phyloP scores from a whole-genome alignment of 1,140 invertebrate species.

The Hydropsyche tenuis region DNA sequence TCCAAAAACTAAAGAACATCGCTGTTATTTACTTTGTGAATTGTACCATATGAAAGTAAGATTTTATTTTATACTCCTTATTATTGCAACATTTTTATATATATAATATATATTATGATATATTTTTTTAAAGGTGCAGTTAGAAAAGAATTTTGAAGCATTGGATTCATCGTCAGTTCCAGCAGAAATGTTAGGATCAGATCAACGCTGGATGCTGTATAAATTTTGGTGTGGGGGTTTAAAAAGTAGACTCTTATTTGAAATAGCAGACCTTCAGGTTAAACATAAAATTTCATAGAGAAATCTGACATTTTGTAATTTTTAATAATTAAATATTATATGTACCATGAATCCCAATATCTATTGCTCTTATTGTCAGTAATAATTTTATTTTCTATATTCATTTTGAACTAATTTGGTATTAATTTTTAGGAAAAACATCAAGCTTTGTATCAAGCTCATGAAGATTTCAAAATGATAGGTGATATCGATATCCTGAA shows the following conservation, averaged over 20 bases:
- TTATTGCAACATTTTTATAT: too few species aligned
- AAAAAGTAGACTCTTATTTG: not conserved
- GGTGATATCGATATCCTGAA: constrained; percentile 55
- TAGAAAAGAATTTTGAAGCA: not conserved
- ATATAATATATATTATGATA: too few species aligned
- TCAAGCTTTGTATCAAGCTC: constrained; percentile 53
- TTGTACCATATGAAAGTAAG: too few species aligned
- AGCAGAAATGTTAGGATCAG: not conserved
- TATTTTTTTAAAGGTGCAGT: not conserved
- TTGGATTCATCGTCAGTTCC: not conserved
- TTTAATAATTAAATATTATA: too few species aligned
- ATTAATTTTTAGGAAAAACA: constrained; percentile 53
- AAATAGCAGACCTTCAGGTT: not conserved
- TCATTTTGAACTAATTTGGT: too few species aligned
- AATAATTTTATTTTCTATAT: too few species aligned
- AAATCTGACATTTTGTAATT: too few species aligned
- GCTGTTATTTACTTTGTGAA: too few species aligned
- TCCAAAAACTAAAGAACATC: too few species aligned
- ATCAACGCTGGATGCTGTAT: constrained; percentile 48
- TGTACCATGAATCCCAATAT: too few species aligned
- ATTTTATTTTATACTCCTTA: too few species aligned
- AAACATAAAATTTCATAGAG: not conserved
- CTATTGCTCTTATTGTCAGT: too few species aligned
- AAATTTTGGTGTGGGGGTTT: constrained; percentile 51
- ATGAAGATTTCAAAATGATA: constrained; percentile 54